phyloP scores from a whole-genome alignment of 2,797 vertebrate genomes.

The Melanotaenia trifasciata region DNA sequence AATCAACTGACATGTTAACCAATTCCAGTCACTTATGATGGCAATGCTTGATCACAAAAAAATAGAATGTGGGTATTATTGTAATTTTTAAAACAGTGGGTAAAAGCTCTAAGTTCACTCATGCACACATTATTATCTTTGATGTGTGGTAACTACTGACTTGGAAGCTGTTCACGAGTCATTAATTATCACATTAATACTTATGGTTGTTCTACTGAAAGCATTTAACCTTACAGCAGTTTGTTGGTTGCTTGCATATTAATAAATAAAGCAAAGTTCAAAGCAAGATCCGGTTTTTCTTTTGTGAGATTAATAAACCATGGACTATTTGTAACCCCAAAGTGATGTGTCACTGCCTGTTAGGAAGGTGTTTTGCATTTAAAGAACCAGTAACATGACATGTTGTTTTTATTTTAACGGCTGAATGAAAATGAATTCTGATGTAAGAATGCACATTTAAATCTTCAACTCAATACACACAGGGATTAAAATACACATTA shows the following conservation, averaged over 20 bases:
- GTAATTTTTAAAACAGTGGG: conserved; percentile 38
- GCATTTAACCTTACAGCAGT: background rate
- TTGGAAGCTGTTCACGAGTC: conserved; percentile 26
- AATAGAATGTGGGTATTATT: conserved; percentile 3
- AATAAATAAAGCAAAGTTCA: conserved; percentile 23
- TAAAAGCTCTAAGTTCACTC: conserved; percentile 32
- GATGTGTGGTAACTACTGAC: conserved; percentile 48
- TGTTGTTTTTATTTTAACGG: background rate
- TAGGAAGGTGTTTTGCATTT: background rate
- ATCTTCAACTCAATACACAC: background rate
- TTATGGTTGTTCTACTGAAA: conserved; percentile 19
- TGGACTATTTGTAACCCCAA: background rate
- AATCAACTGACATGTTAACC: background rate
- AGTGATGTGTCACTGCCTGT: conserved; percentile 5
- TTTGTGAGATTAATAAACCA: background rate
- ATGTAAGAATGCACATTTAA: background rate
- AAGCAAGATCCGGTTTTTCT: background rate
- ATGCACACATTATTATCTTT: conserved; percentile 16
- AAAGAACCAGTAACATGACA: background rate
- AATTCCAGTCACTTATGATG: too few relatives aligned
- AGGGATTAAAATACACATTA: too few relatives aligned
- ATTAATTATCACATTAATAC: conserved; percentile 39
- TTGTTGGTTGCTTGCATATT: conserved; percentile 9
- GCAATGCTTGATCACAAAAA: background rate
- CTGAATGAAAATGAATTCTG: background rate